phyloP scores from a whole-genome alignment of 2,888 invertebrate genomes.

The Gandaritis pyraliata region DNA sequence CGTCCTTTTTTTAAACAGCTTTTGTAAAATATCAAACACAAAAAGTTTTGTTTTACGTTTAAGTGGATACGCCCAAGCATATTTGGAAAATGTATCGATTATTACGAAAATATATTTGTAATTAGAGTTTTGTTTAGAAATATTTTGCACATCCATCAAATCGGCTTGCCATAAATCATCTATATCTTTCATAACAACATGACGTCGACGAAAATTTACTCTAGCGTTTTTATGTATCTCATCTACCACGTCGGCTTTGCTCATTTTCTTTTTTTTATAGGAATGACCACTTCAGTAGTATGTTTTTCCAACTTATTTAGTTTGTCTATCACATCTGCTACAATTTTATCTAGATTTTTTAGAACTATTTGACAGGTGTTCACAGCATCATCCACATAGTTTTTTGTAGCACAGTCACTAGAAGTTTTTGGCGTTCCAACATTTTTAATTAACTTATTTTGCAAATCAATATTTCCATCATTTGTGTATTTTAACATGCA shows the following conservation, averaged over 20 bases:
- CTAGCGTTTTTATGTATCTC: slow-evolving; percentile 2
- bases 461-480: slow-evolving; percentile 1
- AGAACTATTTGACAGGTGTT: neutral
- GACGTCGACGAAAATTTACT: slow-evolving; percentile 2
- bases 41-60: slow-evolving; percentile 18
- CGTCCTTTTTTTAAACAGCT: too few species aligned
- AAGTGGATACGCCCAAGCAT: slow-evolving; percentile 14
- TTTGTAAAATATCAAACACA: neutral
- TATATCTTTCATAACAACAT: slow-evolving; percentile 5
- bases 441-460: slow-evolving; percentile 1
- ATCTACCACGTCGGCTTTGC: slow-evolving; percentile 10
- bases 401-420: slow-evolving; percentile 4
- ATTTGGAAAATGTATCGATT: slow-evolving; percentile 28
- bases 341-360: too few species aligned
- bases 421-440: neutral
- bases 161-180: slow-evolving; percentile 13
- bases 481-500: neutral
- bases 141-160: slow-evolving; percentile 1
- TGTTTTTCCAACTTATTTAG: neutral
- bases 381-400: neutral
- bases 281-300: neutral
- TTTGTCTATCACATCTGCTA: neutral
- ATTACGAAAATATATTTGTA: slow-evolving; percentile 15
- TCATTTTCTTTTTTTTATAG: neutral
- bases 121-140: neutral